Evolutionary conservation across 2,888 invertebrate species (phyloP).

Genomic region (Sarcophaga subvicina): DNA sequence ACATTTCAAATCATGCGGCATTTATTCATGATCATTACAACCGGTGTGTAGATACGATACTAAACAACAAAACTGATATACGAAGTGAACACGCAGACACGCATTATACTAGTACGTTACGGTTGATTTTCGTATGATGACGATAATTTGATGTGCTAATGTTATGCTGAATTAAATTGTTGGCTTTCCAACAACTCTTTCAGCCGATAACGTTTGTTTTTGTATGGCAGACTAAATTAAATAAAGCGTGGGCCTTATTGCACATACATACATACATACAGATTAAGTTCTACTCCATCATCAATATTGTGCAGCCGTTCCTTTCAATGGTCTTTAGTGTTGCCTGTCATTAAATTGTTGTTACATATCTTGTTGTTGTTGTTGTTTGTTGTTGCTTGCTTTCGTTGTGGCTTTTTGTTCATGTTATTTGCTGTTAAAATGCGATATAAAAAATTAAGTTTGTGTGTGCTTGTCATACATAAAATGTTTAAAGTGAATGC

Average conservation of each 20-base stretch:
- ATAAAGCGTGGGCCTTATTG: constrained; percentile 67
- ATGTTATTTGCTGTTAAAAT: constrained; percentile 41
- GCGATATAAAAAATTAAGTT: constrained; percentile 56
- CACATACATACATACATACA: too few relatives aligned
- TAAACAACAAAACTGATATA: too few relatives aligned
- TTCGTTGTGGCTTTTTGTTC: too few relatives aligned
- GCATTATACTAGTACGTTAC: too few relatives aligned
- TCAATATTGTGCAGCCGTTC: constrained; percentile 50
- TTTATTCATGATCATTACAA: too few relatives aligned
- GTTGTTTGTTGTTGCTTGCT: constrained; percentile 34
- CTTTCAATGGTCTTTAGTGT: constrained; percentile 40
- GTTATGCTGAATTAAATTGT: constrained; percentile 69
- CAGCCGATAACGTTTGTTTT: background rate
- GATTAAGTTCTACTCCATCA: constrained; percentile 31
- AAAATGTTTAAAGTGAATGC: constrained; percentile 67
- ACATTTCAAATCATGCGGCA: too few relatives aligned
- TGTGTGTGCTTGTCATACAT: constrained; percentile 65
- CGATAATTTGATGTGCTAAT: constrained; percentile 70
- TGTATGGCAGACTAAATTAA: constrained; percentile 65
- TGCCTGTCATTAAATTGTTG: background rate
- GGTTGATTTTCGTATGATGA: constrained; percentile 39
- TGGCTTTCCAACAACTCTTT: constrained; percentile 21
- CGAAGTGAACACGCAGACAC: too few relatives aligned
- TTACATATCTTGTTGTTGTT: background rate
- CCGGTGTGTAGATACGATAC: too few relatives aligned